A percentile compares a stretch with the other conserved stretches of the same genome.
Conservation (phyloP, 1,140 invertebrate species). For the Periplaneta americana region DNA sequence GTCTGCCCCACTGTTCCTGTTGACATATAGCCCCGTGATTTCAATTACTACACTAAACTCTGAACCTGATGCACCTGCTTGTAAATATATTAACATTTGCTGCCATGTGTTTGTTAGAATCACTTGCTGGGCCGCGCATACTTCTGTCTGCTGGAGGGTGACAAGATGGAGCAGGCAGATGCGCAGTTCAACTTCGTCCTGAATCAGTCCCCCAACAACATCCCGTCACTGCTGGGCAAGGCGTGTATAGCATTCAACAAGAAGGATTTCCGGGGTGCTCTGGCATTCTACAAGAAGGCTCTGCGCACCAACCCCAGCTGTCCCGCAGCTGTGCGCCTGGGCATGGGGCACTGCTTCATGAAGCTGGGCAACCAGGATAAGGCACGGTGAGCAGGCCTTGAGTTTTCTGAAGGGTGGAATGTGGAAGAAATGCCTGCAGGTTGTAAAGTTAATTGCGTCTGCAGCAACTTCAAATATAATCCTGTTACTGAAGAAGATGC, state of each 20-base stretch:
- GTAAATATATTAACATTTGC: no score
- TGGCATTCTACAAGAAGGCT: constrained; percentile 98
- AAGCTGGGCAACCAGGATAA: constrained; percentile 95
- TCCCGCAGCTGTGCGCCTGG: constrained; percentile 92
- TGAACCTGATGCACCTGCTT: no score
- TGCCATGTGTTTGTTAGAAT: no score
- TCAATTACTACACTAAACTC: no score
- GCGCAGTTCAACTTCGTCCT: constrained; percentile 99
- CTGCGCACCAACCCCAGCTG: constrained; percentile 93
- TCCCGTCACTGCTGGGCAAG: constrained; percentile 94
- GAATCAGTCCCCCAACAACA: constrained; percentile 92
- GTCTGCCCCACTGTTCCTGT: no score
- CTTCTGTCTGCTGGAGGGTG: constrained; percentile 95
- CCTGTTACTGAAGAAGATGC: no score
- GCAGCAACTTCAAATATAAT: no score
- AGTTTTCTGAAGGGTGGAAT: no score
- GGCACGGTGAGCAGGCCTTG: constrained; percentile 58
- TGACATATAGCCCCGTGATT: no score
- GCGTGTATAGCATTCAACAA: constrained; percentile 95
- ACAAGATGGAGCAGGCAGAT: constrained; percentile 99
- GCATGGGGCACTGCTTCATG: constrained; percentile 98
- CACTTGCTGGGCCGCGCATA: constrained; percentile 96
- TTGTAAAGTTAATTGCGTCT: no score
- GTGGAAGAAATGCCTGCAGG: no score
- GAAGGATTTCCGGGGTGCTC: constrained; percentile 88